These are phyloP conservation scores for Pseudomyrmex flavicornis DNA, from an alignment of 1,140 invertebrate species.

Conservation along the genomic window DNA sequence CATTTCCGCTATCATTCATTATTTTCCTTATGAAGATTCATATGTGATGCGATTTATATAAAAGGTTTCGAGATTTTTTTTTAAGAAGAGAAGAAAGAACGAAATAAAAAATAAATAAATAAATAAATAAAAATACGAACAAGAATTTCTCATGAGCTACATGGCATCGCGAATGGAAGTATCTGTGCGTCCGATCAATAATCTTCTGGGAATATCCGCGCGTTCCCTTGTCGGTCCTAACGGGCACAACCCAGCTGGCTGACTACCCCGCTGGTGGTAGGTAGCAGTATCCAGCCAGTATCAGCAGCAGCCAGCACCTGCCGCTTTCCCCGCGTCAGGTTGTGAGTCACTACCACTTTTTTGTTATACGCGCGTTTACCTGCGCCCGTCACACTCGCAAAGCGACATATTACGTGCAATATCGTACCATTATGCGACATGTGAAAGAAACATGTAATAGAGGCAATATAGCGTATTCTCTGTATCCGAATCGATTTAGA, in stretches of 20 bases:
- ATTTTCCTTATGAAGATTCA: too few relatives aligned
- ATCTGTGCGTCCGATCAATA: constrained; percentile 82
- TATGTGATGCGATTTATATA: not conserved
- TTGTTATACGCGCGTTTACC: constrained; percentile 21
- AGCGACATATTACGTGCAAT: constrained; percentile 45
- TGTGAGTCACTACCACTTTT: constrained; percentile 76
- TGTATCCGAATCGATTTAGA: constrained; percentile 38
- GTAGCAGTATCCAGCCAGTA: constrained; percentile 71
- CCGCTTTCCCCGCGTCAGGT: constrained; percentile 73
- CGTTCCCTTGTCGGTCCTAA: constrained; percentile 76
- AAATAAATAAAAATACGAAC: constrained; percentile 2
- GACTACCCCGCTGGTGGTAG: constrained; percentile 62
- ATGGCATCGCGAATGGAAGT: constrained; percentile 71
- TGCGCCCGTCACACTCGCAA: constrained; percentile 12
- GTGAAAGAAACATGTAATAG: constrained; percentile 37
- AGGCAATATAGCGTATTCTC: not conserved
- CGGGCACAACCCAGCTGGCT: constrained; percentile 63
- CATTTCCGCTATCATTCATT: too few relatives aligned
- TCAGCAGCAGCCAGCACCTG: constrained; percentile 76
- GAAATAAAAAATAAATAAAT: too few relatives aligned
- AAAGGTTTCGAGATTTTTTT: not conserved
- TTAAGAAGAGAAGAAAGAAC: too few relatives aligned
- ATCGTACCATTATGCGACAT: constrained; percentile 43
- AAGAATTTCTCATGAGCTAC: constrained; percentile 32
- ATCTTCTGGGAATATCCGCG: constrained; percentile 82